A percentile compares a stretch with the other conserved stretches of the same genome.
Conservation (phyloP, 2,113 vertebrate genomes). For the Poeciliopsis prolifica region DNA sequence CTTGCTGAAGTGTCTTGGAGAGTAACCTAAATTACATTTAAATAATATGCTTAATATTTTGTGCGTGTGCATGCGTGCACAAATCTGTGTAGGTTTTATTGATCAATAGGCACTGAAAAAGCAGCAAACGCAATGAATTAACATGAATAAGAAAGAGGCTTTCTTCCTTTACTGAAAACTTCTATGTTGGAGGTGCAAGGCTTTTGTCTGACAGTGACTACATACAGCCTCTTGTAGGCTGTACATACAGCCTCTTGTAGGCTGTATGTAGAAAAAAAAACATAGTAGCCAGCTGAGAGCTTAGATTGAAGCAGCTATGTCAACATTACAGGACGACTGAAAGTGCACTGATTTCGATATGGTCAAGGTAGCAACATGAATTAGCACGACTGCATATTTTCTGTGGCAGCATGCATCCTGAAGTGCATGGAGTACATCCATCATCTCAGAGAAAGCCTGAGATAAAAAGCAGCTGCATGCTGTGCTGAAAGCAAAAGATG, state of each 20-base stretch:
- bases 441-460: background rate
- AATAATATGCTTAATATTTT: too few relatives aligned
- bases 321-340: background rate
- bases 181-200: too few relatives aligned
- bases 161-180: too few relatives aligned
- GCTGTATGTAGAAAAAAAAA: too few relatives aligned
- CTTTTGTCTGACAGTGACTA: background rate
- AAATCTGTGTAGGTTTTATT: too few relatives aligned
- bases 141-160: too few relatives aligned
- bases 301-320: background rate
- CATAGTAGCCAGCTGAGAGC: background rate
- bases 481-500: slow-evolving; percentile 8
- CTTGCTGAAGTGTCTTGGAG: too few relatives aligned
- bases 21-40: too few relatives aligned
- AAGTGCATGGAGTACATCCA: background rate
- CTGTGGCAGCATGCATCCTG: background rate
- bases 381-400: background rate
- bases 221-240: slow-evolving; percentile 2
- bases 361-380: background rate
- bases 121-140: too few relatives aligned
- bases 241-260: slow-evolving; percentile 2
- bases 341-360: background rate
- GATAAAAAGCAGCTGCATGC: background rate
- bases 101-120: too few relatives aligned
- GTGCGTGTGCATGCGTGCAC: too few relatives aligned